Evolutionary conservation across 1,140 invertebrate genomes (phyloP).

Genomic region (Caenorhabditis remanei): DNA sequence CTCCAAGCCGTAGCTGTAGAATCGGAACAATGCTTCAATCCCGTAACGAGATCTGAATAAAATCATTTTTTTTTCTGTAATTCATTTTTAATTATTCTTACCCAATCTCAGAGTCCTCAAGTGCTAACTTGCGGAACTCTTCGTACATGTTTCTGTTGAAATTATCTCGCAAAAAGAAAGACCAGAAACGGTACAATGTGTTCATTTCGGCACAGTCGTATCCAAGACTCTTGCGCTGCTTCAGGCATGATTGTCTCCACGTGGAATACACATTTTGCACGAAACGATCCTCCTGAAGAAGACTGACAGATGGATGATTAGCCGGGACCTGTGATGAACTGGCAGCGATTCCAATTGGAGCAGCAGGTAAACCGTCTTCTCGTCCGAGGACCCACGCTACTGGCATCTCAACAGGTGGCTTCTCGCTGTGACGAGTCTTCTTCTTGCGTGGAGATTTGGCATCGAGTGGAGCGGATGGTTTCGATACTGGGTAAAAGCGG

Average conservation of each 20-base stretch:
- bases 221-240: conserved; percentile 87
- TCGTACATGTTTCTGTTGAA: conserved; percentile 98
- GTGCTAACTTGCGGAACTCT: conserved; percentile 90
- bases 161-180: conserved; percentile 97
- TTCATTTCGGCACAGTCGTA: conserved; percentile 96
- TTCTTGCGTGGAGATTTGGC: conserved; percentile 85
- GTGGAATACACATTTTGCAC: conserved; percentile 85
- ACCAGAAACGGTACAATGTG: conserved; percentile 97
- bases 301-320: conserved; percentile 93
- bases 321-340: conserved; percentile 82
- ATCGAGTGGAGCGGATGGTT: conserved; percentile 79
- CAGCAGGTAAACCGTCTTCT: conserved; percentile 40
- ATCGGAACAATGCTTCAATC: conserved; percentile 96
- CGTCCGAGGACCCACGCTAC: conserved; percentile 96
- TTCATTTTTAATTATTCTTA: conserved; percentile 79
- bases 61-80: not conserved
- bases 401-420: conserved; percentile 93
- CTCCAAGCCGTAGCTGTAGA: conserved; percentile 97
- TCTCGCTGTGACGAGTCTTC: conserved; percentile 90
- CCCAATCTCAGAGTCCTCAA: conserved; percentile 91
- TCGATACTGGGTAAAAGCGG: conserved; percentile 90
- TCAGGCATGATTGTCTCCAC: conserved; percentile 71
- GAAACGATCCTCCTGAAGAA: conserved; percentile 96
- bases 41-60: conserved; percentile 81
- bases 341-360: conserved; percentile 67